These are phyloP conservation scores for Drosophila tani DNA, from an alignment of 1,140 invertebrate genomes.

Conservation along the genomic window DNA sequence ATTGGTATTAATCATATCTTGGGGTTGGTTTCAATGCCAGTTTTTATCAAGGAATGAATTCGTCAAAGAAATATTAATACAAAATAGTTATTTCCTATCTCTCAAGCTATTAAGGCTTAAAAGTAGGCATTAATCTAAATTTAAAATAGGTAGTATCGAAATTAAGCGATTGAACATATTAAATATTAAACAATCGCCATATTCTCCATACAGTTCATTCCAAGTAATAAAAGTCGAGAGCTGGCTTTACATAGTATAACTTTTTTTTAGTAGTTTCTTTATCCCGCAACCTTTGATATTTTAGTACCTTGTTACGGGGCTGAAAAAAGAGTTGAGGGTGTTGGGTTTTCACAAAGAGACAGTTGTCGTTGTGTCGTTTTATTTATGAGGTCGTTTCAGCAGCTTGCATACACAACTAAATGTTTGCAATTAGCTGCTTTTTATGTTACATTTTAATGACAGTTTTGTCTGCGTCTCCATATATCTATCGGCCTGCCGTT, in stretches of 20 bases:
- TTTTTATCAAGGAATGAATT: neutral
- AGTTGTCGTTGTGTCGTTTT: constrained; percentile 34
- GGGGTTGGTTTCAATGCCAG: constrained; percentile 11
- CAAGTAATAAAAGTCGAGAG: neutral
- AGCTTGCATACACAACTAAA: constrained; percentile 35
- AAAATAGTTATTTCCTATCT: too few relatives aligned
- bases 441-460: constrained; percentile 77
- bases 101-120: too few relatives aligned
- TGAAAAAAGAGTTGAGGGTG: constrained; percentile 13
- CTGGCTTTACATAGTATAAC: neutral
- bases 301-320: neutral
- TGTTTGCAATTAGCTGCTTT: constrained; percentile 71
- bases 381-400: constrained; percentile 51
- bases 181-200: neutral
- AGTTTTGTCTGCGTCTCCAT: constrained; percentile 46
- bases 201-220: neutral
- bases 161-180: too few relatives aligned
- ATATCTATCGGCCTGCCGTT: constrained; percentile 13
- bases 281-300: constrained; percentile 17
- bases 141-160: too few relatives aligned
- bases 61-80: neutral
- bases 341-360: constrained; percentile 20
- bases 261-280: neutral
- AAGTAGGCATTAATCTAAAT: neutral
- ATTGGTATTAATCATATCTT: constrained; percentile 1